These are phyloP conservation scores for Lasioglossum calceatum DNA, from an alignment of 2,888 invertebrate genomes.

Conservation along the genomic window DNA sequence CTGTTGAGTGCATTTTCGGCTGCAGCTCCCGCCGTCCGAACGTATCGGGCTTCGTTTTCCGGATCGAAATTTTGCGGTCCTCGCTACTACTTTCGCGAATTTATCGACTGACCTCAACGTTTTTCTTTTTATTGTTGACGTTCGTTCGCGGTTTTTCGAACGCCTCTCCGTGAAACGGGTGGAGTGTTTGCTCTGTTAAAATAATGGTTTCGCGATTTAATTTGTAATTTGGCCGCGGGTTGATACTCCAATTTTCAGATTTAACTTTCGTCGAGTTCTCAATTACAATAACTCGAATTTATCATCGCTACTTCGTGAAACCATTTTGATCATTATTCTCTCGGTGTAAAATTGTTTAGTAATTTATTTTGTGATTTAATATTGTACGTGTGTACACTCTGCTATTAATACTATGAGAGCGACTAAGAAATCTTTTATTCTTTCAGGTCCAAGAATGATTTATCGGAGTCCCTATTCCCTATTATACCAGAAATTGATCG, in stretches of 20 bases:
- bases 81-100: not conserved
- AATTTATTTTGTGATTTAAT: no score
- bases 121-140: not conserved
- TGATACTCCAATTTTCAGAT: not conserved
- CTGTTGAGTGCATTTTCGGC: constrained; percentile 56
- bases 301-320: not conserved
- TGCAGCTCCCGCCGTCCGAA: not conserved
- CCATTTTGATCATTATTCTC: not conserved
- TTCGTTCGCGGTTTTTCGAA: not conserved
- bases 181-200: not conserved
- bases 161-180: not conserved
- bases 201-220: not conserved
- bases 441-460: no score
- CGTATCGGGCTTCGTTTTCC: not conserved
- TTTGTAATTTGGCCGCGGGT: not conserved
- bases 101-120: not conserved
- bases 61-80: not conserved
- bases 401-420: no score
- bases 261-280: not conserved
- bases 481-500: no score
- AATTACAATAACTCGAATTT: no score
- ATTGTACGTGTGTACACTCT: no score
- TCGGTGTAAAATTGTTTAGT: no score
- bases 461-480: no score
- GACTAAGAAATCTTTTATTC: no score